Base-by-base conservation (phyloP, 2,888 invertebrate species). In the Strigamia maritima region DNA sequence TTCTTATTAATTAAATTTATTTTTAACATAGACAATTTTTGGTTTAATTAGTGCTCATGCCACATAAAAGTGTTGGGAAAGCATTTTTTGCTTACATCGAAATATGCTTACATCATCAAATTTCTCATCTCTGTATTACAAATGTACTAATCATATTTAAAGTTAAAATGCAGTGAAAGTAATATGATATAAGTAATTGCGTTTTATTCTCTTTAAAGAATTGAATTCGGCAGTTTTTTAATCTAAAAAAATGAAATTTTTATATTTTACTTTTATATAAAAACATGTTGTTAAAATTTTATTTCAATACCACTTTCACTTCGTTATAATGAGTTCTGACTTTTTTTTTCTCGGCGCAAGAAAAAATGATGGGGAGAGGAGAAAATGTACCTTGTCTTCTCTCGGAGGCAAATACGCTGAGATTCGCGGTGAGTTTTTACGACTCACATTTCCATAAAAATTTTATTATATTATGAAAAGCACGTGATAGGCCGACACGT, bases 361-460 rank as follows among this genome's bases (percentile, higher is more conserved):
- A 60, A 60, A 60, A 60, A 60, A 60, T 60, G 60, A 60, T 60
- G 19, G n/a, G 60, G 60, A 60, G 60, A 60, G 60, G 60, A 60
- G 60, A 60, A 60, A 60, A 60, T 60, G 60, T 60, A 60, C 60
- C 60, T 60, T 60, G 60, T 60, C 60, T 60, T 60, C 60, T 60
- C 60, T 60, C 60, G 60, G 60, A 60, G 60, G 60, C 60, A 60
- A 60, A 60, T 60, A 60, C 60, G 60, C 60, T 60, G 60, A 60
- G 60, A 60, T 60, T 60, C 60, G 60, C 60, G 60, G 60, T 60
- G 60, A 60, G 60, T 60, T 60, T 60, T 60, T 60, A 60, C 60
- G 60, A 60, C 60, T 60, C 60, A 60, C 60, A 60, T 60, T 60
- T 60, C 60, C 60, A 60, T 60, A 60, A 60, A 60, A 60, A 60